These are phyloP conservation scores for Macrobrachium nipponense DNA, from an alignment of 1,140 invertebrate species.

Conservation along the genomic window DNA sequence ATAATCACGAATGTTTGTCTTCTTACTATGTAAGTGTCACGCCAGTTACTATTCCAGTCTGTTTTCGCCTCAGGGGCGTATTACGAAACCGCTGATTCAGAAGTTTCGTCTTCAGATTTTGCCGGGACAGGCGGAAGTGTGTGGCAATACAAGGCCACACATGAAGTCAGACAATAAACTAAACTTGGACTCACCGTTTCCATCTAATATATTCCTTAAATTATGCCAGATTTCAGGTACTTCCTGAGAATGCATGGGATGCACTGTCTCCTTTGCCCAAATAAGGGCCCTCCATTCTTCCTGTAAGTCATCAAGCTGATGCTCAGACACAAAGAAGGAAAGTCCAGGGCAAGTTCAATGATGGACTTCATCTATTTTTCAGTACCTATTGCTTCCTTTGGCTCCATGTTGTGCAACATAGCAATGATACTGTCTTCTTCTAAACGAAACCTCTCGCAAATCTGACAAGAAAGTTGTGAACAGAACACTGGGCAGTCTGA, in stretches of 20 bases:
- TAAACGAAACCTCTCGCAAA: constrained; percentile 3
- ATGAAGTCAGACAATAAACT: constrained; percentile 22
- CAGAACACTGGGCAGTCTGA: constrained; percentile 17
- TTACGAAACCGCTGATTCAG: too few relatives aligned
- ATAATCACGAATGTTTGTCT: too few relatives aligned
- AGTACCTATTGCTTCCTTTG: too few relatives aligned
- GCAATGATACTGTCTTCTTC: constrained; percentile 12
- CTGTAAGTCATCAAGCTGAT: too few relatives aligned
- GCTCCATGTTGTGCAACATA: too few relatives aligned
- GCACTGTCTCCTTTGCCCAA: constrained; percentile 4
- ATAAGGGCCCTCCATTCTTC: too few relatives aligned
- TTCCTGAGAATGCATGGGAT: background rate
- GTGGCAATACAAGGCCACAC: constrained; percentile 15
- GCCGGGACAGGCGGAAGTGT: background rate
- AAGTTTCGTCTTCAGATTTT: too few relatives aligned
- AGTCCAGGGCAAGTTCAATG: too few relatives aligned
- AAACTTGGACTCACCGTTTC: constrained; percentile 18
- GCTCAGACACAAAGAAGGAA: too few relatives aligned
- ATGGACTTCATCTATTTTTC: background rate
- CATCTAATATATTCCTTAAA: constrained; percentile 9
- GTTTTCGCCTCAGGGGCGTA: too few relatives aligned
- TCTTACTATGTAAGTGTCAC: too few relatives aligned
- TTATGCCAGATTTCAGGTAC: constrained; percentile 27
- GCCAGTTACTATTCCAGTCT: too few relatives aligned
- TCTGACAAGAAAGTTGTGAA: constrained; percentile 12